Evolutionary conservation across 2,113 vertebrate species (phyloP), one percentile per base, ranked within the genome.

Genomic region (Hemibagrus wyckioides): DNA sequence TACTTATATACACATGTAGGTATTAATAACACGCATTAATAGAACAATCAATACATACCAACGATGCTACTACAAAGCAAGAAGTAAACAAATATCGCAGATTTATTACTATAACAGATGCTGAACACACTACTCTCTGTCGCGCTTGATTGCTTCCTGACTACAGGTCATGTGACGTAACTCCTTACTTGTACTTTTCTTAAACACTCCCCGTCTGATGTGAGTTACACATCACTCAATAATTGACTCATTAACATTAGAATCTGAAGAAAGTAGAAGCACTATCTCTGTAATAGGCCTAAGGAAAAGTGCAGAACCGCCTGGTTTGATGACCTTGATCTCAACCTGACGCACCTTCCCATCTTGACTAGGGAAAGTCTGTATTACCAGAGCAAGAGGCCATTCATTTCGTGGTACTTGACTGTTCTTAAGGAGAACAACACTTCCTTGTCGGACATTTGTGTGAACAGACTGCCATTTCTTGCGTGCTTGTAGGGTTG

Each of bases 361-460:
- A 2, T 87, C 88, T 85, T 89, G 39, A 11, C 86, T 87, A 59
- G 86, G 79, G 4, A 89, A 82, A 4, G 69, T 50, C 79, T 82
- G 83, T 6, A 48, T 87, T 14, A 82, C 48, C 36, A 89, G 69
- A 83, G 67, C 77, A 33, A 87, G 63, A 52, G 88, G 86, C 88
- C 86, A 87, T 82, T 82, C 28, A 50, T 87, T 89, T 28, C 48
- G 3, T 57, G n/a, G 14, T 33, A 50, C 54, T 85, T 89, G 88
- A 10, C 54, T 84, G 52, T 87, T 59, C 33, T 86, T 89, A 39
- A 89, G 88, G 7, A 89, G 82, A 41, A 83, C 79, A 77, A 88
- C 36, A 50, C 57, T 83, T 82, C 79, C 83, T 79, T 36, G 21
- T 28, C 41, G 36, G n/a, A 88, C 1, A 3, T 89, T 82, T 36